These are phyloP conservation scores for Uria lomvia DNA, from an alignment of 2,113 vertebrate genomes.

Conservation along the genomic window DNA sequence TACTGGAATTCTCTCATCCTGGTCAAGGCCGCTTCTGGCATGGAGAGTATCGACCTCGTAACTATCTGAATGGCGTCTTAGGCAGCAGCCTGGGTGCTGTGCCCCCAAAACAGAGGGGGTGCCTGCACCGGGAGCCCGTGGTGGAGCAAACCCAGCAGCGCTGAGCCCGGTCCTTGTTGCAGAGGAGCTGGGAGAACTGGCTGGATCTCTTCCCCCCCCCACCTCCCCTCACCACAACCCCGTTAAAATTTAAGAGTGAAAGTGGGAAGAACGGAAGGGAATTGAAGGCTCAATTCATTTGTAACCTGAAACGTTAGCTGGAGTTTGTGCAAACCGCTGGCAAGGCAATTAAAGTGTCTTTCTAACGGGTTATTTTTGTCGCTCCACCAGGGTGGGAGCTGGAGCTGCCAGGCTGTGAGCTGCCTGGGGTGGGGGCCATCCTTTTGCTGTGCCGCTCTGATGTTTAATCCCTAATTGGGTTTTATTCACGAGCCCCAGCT, in stretches of 20 bases:
- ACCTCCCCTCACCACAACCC: neutral
- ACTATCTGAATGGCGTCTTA: neutral
- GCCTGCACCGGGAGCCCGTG: rapidly evolving
- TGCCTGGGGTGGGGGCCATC: neutral
- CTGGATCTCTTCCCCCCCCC: neutral
- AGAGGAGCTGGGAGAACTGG: neutral
- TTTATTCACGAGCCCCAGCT: neutral
- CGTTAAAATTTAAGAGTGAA: neutral
- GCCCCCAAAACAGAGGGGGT: neutral
- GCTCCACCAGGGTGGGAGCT: neutral
- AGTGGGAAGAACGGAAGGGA: neutral
- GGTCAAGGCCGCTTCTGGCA: neutral
- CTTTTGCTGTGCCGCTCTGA: neutral
- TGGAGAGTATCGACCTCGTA: rapidly evolving
- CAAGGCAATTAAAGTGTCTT: neutral
- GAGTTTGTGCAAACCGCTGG: neutral
- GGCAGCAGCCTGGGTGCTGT: neutral
- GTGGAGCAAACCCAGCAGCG: neutral
- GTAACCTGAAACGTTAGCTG: neutral
- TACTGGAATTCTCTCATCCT: too few species aligned
- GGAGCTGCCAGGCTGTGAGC: neutral
- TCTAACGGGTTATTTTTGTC: conserved; percentile 7
- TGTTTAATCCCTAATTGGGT: neutral
- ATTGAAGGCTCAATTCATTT: neutral
- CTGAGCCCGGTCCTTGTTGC: neutral